Evolutionary conservation across 2,888 invertebrate genomes (phyloP).

Genomic region (Nemurella pictetii): DNA sequence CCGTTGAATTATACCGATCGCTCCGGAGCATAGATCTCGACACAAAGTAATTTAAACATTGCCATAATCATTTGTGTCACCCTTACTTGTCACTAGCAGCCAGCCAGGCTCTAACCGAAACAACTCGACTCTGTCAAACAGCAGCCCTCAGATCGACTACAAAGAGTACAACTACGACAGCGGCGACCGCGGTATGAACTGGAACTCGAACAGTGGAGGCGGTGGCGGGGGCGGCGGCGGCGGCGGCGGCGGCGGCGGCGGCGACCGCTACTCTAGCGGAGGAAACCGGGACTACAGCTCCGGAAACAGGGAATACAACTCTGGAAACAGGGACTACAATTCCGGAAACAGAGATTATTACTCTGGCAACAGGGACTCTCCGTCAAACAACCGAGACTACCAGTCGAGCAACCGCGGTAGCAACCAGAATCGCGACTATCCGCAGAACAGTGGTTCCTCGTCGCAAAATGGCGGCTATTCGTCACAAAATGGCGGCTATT

Average conservation of each 20-base stretch:
- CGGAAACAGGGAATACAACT: not conserved
- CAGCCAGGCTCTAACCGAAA: not conserved
- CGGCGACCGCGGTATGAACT: not conserved
- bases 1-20: no score
- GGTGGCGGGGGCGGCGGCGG: not conserved
- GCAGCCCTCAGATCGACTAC: constrained; percentile 31
- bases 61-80: no score
- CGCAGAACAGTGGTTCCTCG: not conserved
- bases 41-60: no score
- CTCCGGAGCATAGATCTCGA: not conserved
- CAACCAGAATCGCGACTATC: not conserved
- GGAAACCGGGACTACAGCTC: not conserved
- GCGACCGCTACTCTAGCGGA: constrained; percentile 19
- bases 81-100: not conserved
- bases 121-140: constrained; percentile 22
- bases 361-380: not conserved
- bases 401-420: not conserved
- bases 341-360: not conserved
- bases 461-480: not conserved
- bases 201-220: no score
- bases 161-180: constrained; percentile 36
- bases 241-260: not conserved
- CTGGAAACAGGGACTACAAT: not conserved
- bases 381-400: not conserved
- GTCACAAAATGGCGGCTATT: not conserved